Percentiles rank a stretch among this genome's conserved stretches.
Evolutionary conservation across 2,113 vertebrate species (phyloP).

Genomic region (Mormyrus lacerda): DNA sequence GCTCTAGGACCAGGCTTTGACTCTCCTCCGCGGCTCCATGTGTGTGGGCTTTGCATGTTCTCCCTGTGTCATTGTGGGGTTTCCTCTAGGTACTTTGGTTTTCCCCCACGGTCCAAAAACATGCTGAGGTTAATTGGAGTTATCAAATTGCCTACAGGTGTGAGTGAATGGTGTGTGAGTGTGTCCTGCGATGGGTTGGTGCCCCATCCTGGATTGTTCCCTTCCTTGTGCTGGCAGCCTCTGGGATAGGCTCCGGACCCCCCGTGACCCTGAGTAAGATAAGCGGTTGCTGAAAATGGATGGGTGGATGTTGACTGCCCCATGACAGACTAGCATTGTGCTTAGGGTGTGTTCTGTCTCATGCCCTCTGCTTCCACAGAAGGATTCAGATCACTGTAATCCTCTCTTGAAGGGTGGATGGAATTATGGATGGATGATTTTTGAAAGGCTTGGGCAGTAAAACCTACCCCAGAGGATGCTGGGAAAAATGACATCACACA

Average conservation of each 20-base stretch:
- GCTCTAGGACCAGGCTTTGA: background rate
- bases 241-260: background rate
- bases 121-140: background rate
- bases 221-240: background rate
- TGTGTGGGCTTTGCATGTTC: background rate
- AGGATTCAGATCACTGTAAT: background rate
- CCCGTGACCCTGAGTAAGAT: background rate
- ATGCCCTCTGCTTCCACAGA: background rate
- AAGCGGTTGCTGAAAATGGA: background rate
- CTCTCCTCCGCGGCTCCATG: background rate
- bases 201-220: background rate
- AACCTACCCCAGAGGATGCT: background rate
- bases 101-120: background rate
- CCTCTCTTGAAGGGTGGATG: background rate
- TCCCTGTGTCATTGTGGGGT: background rate
- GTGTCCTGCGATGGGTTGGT: background rate
- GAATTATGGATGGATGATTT: background rate
- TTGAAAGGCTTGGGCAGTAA: background rate
- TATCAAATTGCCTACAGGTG: background rate
- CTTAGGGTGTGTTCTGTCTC: background rate
- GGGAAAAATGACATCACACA: slow-evolving; percentile 2
- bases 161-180: background rate
- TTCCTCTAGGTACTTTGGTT: background rate
- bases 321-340: background rate
- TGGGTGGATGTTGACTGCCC: background rate